Percentiles rank a stretch among this genome's conserved stretches.
Evolutionary conservation across 2,888 invertebrate genomes (phyloP).

Genomic region (Ditylenchus weischeri): DNA sequence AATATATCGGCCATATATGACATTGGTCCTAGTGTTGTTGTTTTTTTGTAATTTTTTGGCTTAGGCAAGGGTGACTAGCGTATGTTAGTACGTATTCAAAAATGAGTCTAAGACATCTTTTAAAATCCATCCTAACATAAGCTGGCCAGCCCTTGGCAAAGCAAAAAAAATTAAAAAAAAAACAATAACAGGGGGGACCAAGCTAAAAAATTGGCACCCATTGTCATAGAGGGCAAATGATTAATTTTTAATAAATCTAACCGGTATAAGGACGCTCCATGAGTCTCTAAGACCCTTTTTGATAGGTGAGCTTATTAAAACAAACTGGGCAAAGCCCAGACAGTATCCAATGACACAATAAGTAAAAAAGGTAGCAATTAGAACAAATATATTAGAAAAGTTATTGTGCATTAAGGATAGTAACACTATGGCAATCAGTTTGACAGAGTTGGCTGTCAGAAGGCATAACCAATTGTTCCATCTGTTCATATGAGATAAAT

Average conservation of each 20-base stretch:
- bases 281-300: not conserved
- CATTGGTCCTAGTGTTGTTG: too few species aligned
- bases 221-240: too few species aligned
- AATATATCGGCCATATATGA: too few species aligned
- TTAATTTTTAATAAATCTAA: not conserved
- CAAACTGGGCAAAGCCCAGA: not conserved
- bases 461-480: conserved; percentile 20
- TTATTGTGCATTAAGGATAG: conserved; percentile 3
- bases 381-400: not conserved
- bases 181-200: too few species aligned
- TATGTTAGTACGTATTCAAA: too few species aligned
- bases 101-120: too few species aligned
- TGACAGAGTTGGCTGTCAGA: conserved; percentile 9
- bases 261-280: not conserved
- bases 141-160: too few species aligned
- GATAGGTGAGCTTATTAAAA: not conserved
- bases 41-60: too few species aligned
- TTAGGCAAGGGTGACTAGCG: too few species aligned
- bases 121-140: too few species aligned
- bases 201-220: too few species aligned
- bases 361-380: not conserved
- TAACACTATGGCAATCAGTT: conserved; percentile 13
- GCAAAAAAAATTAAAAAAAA: too few species aligned
- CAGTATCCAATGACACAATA: not conserved
- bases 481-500: not conserved